A percentile compares a stretch with the other conserved stretches of the same genome.
These are phyloP conservation scores for Fragum sueziense DNA, from an alignment of 2,888 invertebrate genomes.

Conservation along the genomic window DNA sequence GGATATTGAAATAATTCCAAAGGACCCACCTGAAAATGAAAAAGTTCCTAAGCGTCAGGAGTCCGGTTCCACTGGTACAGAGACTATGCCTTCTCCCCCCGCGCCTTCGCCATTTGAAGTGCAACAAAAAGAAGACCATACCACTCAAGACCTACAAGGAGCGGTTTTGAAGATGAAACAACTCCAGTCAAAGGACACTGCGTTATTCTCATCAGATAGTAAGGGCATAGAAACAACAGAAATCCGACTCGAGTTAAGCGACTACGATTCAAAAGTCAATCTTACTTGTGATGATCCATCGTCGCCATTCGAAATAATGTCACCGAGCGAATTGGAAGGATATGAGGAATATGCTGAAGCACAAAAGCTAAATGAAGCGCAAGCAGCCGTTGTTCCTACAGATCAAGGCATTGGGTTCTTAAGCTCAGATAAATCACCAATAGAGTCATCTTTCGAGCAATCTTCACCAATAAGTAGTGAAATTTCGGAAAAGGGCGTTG, in stretches of 20 bases:
- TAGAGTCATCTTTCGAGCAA: constrained; percentile 75
- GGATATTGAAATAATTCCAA: constrained; percentile 57
- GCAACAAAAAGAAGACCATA: constrained; percentile 50
- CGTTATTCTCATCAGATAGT: constrained; percentile 32
- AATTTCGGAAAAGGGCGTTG: constrained; percentile 69
- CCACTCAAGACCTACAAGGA: constrained; percentile 65
- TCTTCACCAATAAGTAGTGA: constrained; percentile 76
- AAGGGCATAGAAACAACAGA: neutral
- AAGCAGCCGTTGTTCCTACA: constrained; percentile 24
- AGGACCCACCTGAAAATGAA: constrained; percentile 44
- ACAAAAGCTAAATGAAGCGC: constrained; percentile 37
- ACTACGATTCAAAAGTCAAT: constrained; percentile 17
- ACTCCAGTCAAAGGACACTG: constrained; percentile 38
- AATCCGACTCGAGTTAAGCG: neutral
- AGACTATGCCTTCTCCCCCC: constrained; percentile 68
- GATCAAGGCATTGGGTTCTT: constrained; percentile 49
- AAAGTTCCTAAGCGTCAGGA: constrained; percentile 26
- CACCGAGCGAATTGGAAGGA: constrained; percentile 68
- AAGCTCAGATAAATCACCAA: constrained; percentile 62
- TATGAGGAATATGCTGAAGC: constrained; percentile 64
- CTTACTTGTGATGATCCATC: constrained; percentile 60
- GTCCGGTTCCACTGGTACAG: constrained; percentile 58
- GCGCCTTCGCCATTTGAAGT: constrained; percentile 73
- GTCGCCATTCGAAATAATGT: constrained; percentile 80
- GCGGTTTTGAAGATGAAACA: constrained; percentile 69